Base-by-base conservation (phyloP, 1,140 invertebrate species). In the Augochlora pura region DNA sequence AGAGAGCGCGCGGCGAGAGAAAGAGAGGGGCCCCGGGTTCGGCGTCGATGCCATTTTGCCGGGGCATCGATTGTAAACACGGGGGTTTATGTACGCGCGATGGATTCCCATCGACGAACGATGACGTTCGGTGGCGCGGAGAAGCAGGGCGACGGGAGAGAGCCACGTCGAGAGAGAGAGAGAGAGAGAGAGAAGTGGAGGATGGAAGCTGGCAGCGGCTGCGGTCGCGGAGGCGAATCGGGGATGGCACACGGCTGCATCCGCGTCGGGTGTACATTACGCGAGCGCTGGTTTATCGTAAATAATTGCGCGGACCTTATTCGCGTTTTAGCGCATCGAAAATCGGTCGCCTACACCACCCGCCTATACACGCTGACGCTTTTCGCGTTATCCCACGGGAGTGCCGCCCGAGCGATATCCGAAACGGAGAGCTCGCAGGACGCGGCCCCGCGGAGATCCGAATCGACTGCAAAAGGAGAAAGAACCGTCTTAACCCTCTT, bases 291-390 rank as follows among this genome's bases (percentile, higher is more conserved):
- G 82, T 90, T 90, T 90, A 91, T 91, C 86, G 84, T 89, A 90
- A 90, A 91, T 91, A 91, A 91, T 91, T 91, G 84, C 86, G 70
- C 74, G 72, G 64, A 86, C 80, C 86, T 90, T 88, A 84, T 87
- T 85, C 85, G 87, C 84, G 85, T 91, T 90, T 91, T 87, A 87
- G 80, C 88, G 66, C 86, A 84, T 83, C 81, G 84, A 87, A 85
- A 86, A 81, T 73, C 84, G 73, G 32, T 14, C 23, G 59, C n/a
- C n/a, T n/a, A n/a, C 52, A 16, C 62, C 14, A 18, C 12, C 21
- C 60, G 60, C 23, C 52, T 12, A n/a, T n/a, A 54, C 42, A 46
- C 49, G 42, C n/a, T 23, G 21, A 79, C 63, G 76, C 21, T 63
- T 80, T 32, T 59, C 81, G 25, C n/a, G 32, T 69, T 60, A 32